Evolutionary conservation across 2,888 invertebrate genomes (phyloP), one percentile per base, ranked within the genome.

Genomic region (Baronia brevicornis): DNA sequence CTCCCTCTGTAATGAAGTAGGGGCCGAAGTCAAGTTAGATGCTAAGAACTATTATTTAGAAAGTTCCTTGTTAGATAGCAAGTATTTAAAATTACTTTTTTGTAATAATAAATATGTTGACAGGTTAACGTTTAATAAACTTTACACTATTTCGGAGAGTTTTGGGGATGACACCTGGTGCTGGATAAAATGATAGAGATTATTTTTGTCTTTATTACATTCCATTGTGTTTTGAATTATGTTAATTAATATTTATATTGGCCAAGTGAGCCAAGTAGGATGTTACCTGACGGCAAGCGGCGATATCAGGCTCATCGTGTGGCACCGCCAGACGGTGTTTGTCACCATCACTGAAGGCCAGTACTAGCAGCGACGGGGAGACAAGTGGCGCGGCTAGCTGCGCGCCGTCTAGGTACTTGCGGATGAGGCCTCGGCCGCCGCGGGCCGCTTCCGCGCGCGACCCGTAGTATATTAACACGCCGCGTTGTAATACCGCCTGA

Each of bases 391-490:
- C 71, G 12, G 64, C 44, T 1, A 89, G 63, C 13, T 69, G 58
- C 3, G 90, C 89, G 5, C 86, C 86, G 69, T 91, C 90, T 21
- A 90, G 67, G 71, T 90, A 90, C 64, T 89, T 89, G 54, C 88
- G 87, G 11, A 85, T 84, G 45, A 88, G 84, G 48, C 85, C 77
- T 3, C 87, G 84, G 0, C 82, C 79, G 1, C 80, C 75, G 46
- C 87, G 79, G 1, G 86, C 86, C 2, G 89, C 89, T 53, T 90
- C 90, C 1, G 87, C 90, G 9, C 90, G 78, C 0, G 73, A 84
- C 18, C 75, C 75, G 67, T 86, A 87, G 70, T 89, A 89, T 0
- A 88, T 84, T 0, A 90, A 61, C 2, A 90, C 90, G 2, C 91
- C 90, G 39, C 89, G 82, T 46, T 90, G 90, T 1, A 90, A 57